A percentile compares a stretch with the other conserved stretches of the same genome.
Evolutionary conservation across 1,140 invertebrate species (phyloP).

Genomic region (Drosophila nigrodunni): DNA sequence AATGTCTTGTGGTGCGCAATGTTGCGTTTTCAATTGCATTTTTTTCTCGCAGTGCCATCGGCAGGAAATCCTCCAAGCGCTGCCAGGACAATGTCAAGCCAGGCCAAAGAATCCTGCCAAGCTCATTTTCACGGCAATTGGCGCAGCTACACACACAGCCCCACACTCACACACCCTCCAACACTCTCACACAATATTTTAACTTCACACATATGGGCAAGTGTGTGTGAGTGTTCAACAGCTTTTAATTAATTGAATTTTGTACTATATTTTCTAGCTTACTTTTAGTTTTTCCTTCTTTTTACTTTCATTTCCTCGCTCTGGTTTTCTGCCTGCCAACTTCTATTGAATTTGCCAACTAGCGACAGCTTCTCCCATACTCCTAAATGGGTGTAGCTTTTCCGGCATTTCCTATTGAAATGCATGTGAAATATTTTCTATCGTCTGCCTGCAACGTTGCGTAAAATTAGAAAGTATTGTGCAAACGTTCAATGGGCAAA

Average conservation of each 20-base stretch:
- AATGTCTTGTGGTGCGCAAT: constrained; percentile 80
- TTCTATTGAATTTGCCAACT: constrained; percentile 48
- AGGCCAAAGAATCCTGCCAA: constrained; percentile 41
- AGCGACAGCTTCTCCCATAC: background rate
- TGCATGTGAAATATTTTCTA: constrained; percentile 45
- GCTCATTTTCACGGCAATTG: constrained; percentile 71
- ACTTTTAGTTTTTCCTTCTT: constrained; percentile 21
- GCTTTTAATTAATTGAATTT: constrained; percentile 81
- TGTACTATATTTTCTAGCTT: constrained; percentile 48
- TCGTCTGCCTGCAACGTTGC: constrained; percentile 51
- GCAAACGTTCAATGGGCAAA: constrained; percentile 57
- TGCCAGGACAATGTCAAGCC: constrained; percentile 53
- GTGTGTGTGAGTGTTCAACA: constrained; percentile 33
- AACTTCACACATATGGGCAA: constrained; percentile 10
- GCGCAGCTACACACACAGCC: constrained; percentile 4
- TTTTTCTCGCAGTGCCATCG: constrained; percentile 29
- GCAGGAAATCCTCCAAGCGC: constrained; percentile 48
- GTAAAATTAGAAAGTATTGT: constrained; percentile 78
- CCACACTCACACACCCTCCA: background rate
- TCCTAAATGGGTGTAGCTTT: constrained; percentile 1
- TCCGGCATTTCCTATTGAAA: constrained; percentile 42
- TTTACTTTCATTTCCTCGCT: constrained; percentile 1
- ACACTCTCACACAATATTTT: background rate
- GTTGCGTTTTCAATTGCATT: constrained; percentile 74
- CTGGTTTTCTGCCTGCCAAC: constrained; percentile 29